Percentiles rank a stretch among this genome's conserved stretches.
phyloP scores from a whole-genome alignment of 1,140 invertebrate species.

The Ectropis grisescens region DNA sequence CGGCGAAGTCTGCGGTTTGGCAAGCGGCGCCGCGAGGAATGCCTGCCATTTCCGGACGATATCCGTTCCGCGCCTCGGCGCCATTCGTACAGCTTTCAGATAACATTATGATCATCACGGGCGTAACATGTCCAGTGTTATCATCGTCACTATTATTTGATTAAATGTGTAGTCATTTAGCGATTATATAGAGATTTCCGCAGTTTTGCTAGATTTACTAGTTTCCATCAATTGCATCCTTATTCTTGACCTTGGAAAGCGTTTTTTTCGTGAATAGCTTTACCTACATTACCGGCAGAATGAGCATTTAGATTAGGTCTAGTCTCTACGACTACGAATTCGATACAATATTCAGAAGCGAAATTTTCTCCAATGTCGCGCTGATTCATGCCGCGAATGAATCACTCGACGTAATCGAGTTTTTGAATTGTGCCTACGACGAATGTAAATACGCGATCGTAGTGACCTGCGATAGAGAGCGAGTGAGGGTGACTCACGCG shows the following conservation, averaged over 20 bases:
- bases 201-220: no score
- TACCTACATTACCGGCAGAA: no score
- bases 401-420: conserved; percentile 60
- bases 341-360: conserved; percentile 8
- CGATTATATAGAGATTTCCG: no score
- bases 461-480: conserved; percentile 57
- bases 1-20: conserved; percentile 40
- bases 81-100: conserved; percentile 30
- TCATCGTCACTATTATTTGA: no score
- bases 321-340: no score
- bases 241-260: no score
- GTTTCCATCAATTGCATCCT: no score
- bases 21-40: conserved; percentile 52
- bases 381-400: conserved; percentile 60
- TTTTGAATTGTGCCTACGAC: conserved; percentile 57
- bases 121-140: no score
- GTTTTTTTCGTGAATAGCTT: no score
- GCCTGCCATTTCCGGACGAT: conserved; percentile 63
- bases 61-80: conserved; percentile 44
- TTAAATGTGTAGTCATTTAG: no score
- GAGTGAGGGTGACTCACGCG: conserved; percentile 49
- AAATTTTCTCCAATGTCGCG: conserved; percentile 41
- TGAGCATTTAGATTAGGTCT: no score
- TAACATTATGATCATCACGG: no score
- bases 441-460: conserved; percentile 55